Conservation (phyloP, 2,797 vertebrate genomes). For the Ara ararauna region DNA sequence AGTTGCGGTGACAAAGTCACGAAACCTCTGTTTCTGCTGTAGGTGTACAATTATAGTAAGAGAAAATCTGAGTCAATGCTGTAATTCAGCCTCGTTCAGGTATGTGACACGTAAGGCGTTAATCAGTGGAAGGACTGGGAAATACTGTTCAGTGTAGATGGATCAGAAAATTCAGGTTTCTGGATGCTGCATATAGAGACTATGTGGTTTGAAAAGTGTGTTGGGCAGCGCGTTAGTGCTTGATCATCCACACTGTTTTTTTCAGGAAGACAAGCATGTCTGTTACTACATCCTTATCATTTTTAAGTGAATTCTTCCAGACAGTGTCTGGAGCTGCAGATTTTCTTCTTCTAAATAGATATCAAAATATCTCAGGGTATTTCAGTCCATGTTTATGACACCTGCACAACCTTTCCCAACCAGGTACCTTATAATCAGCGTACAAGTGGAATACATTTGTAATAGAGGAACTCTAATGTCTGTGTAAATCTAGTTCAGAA, state of each 20-base stretch:
- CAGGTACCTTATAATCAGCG: neutral
- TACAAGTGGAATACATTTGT: neutral
- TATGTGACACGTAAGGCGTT: neutral
- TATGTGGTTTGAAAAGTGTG: neutral
- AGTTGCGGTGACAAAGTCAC: neutral
- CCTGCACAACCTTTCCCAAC: neutral
- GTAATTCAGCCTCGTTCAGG: conserved; percentile 15
- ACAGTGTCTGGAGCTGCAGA: neutral
- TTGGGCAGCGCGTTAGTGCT: neutral
- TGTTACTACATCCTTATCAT: neutral
- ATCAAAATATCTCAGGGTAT: neutral
- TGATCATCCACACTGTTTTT: neutral
- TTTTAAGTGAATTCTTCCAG: neutral
- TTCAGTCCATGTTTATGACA: neutral
- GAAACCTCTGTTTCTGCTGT: neutral
- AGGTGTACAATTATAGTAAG: neutral
- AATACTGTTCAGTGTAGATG: neutral
- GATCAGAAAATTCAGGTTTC: neutral
- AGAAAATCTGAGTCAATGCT: neutral
- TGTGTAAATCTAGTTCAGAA: neutral
- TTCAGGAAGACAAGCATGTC: neutral
- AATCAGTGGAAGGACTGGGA: conserved; percentile 6
- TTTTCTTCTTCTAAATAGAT: neutral
- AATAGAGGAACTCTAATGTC: neutral
- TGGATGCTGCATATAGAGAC: neutral